These are phyloP conservation scores for Poicephalus gulielmi DNA, from an alignment of 2,113 vertebrate genomes.

Conservation along the genomic window DNA sequence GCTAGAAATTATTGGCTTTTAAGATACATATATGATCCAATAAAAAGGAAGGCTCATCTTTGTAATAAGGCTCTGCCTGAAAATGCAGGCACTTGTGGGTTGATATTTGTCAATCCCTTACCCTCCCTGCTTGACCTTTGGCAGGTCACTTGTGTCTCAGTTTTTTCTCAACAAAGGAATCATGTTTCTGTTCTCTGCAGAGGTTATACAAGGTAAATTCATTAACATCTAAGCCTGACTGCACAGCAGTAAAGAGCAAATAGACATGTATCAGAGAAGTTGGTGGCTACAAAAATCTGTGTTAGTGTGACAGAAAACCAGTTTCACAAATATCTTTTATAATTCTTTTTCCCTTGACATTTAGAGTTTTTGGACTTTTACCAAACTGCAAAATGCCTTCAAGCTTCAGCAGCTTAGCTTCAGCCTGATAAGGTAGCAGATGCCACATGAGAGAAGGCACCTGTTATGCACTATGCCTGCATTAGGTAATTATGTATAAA, in stretches of 20 bases:
- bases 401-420: not conserved
- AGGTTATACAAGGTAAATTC: not conserved
- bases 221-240: not conserved
- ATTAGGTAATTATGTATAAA: slow-evolving; percentile 2
- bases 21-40: not conserved
- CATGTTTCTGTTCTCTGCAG: not conserved
- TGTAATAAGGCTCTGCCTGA: not conserved
- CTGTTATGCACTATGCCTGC: not conserved
- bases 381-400: slow-evolving; percentile 18
- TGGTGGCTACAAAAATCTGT: not conserved
- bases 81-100: not conserved
- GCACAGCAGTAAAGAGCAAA: not conserved
- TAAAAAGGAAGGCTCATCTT: not conserved
- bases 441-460: not conserved
- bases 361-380: not conserved
- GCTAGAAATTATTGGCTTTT: not conserved
- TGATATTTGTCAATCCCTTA: not conserved
- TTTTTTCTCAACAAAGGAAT: slow-evolving; percentile 27
- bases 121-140: not conserved
- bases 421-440: not conserved
- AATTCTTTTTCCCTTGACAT: not conserved
- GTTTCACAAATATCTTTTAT: not conserved
- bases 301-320: not conserved
- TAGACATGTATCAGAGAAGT: not conserved
- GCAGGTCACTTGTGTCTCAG: not conserved